Evolutionary conservation across 2,797 vertebrate species (phyloP), one percentile per base, ranked within the genome.

Genomic region (Eptatretus atami): DNA sequence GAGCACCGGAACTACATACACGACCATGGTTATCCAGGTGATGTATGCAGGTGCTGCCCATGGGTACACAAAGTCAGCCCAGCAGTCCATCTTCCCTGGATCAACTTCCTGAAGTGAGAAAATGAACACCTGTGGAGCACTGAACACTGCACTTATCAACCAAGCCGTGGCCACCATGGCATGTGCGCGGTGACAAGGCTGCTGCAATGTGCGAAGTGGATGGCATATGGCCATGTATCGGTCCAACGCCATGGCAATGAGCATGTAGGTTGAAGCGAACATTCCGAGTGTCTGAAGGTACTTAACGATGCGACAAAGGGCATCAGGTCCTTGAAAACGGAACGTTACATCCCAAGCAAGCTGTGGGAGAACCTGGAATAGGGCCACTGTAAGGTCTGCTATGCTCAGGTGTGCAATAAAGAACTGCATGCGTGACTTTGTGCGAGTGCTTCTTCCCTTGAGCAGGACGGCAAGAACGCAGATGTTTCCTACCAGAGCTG

Each of bases 321-420:
- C 69, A 66, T 98, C 92, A 0, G 92, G 82, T 57, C 88, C 92
- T 0, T 88, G 82, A 71, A 98, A 98, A 69, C 86, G 82, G 72
- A 93, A 98, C 3, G 92, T 98, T 76, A 98, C 86, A 72, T 98
- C 87, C 92, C 92, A 98, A 13, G 96, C 82, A 67, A 98, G 87
- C 68, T 98, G 92, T 3, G 92, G 92, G 53, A 98, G 75, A 53
- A 98, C 86, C 74, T 98, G 92, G 67, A 96, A 94, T 66, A 96
- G 63, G 1, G 92, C 92, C 66, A 98, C 92, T 3, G 88, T 82
- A 64, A 98, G 76, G 70, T 96, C 92, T 1, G 92, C 90, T 63
- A 98, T 86, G 77, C 92, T 98, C 67, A 98, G 73, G 73, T 98
- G 92, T 72, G 90, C 93, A 82, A 98, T 96, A 76, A 98, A 96